A percentile compares a stretch with the other conserved stretches of the same genome.
Conservation (phyloP, 2,113 vertebrate genomes). For the Calcarius ornatus region DNA sequence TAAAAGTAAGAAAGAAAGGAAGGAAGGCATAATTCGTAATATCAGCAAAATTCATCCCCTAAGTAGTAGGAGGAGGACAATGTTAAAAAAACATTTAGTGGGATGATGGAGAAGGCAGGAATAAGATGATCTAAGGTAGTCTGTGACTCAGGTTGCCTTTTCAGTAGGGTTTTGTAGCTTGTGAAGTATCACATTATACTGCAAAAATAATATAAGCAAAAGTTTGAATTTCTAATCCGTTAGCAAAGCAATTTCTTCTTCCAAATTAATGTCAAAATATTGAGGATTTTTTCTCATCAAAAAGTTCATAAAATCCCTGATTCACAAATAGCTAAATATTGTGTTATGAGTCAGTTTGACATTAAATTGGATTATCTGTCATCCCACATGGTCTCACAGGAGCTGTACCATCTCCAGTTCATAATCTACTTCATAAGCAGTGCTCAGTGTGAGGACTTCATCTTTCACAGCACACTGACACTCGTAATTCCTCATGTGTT, state of each 20-base stretch:
- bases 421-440: slow-evolving; percentile 20
- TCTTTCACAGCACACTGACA: neutral
- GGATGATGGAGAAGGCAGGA: neutral
- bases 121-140: neutral
- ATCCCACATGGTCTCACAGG: slow-evolving; percentile 36
- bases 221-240: neutral
- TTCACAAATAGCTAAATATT: slow-evolving; percentile 48
- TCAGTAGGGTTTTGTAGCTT: neutral
- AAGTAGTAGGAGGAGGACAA: neutral
- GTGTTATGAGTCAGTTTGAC: slow-evolving; percentile 33
- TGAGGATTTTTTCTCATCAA: neutral
- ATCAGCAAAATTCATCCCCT: neutral
- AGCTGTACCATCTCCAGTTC: slow-evolving; percentile 3
- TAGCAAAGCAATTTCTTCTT: slow-evolving; percentile 6
- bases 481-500: neutral
- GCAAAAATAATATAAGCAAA: neutral
- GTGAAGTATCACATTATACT: neutral
- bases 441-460: slow-evolving; percentile 6
- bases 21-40: neutral
- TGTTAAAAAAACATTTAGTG: neutral
- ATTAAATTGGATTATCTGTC: slow-evolving; percentile 40
- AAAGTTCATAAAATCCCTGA: slow-evolving; percentile 28
- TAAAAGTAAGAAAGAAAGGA: neutral
- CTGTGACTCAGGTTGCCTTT: neutral
- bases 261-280: slow-evolving; percentile 35